Evolutionary conservation across 2,797 vertebrate species (phyloP), one percentile per base, ranked within the genome.

Genomic region (Notolabrus celidotus): DNA sequence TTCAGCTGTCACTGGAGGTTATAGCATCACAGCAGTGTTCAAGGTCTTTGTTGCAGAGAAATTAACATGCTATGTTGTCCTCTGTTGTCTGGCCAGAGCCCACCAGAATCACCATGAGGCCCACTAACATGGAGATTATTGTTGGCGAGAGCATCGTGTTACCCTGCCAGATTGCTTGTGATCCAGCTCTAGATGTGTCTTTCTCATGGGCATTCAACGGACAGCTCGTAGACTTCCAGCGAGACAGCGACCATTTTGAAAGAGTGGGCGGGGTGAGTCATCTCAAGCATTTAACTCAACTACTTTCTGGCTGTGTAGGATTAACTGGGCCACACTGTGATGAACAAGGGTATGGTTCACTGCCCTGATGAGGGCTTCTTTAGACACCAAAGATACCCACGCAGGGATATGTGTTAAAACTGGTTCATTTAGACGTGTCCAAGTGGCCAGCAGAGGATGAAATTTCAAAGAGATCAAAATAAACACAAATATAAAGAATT

Each of bases 141-240:
- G 97, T 99, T 59, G 97, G 97, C 38, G 97, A 98, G 90, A 99
- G 97, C 2, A 91, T 97, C 0, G 94, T 98, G 80, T 70, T 99
- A 77, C 97, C 96, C 33, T 99, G 97, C 93, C 97, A 98, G 93
- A 96, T 97, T 56, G 93, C 95, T 71, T 94, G 93, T 0, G 97
- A 99, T 87, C 96, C 97, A 14, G 88, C 95, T n/a, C 89, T 99
- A 88, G 95, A 95, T 67, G 95, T 96, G 72, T 94, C 91, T 72
- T 99, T 99, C 92, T 96, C 95, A 8, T 99, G 97, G 97, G 97
- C 95, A 77, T 97, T 97, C 90, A 98, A 99, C 5, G 96, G 96
- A 15, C 94, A 89, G 38, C 94, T 95, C 77, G 91, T 97, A 0
- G 94, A 97, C 90, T 96, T 98, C 92, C 94, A 94, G 86, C 93